Conservation (phyloP, 2,797 vertebrate species). For the Eulemur rubriventer region DNA sequence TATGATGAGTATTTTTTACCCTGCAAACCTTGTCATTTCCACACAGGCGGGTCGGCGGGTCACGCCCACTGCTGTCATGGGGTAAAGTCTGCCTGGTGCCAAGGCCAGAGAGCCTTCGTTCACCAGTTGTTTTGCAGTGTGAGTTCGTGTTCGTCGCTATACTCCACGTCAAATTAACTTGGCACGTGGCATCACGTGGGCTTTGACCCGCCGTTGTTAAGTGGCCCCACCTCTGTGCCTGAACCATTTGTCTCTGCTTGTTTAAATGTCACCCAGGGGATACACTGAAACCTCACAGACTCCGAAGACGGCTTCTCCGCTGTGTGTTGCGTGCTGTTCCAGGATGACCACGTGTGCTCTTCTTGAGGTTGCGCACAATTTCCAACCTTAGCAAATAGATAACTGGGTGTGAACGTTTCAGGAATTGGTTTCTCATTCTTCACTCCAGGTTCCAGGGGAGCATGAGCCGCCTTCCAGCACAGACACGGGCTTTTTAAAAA, state of each 20-base stretch:
- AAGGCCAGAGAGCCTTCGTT: background rate
- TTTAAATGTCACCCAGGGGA: background rate
- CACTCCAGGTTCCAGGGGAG: background rate
- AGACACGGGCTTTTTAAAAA: background rate
- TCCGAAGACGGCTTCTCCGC: background rate
- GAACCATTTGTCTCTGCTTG: background rate
- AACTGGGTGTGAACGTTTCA: no score
- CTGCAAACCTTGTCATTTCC: background rate
- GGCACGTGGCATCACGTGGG: accelerated
- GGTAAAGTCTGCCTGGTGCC: background rate
- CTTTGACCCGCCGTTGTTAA: background rate
- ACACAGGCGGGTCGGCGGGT: background rate
- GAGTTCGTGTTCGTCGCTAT: background rate
- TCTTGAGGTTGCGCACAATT: background rate
- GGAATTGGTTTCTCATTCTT: background rate
- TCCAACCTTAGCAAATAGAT: background rate
- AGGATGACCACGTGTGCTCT: background rate
- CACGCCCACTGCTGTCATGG: background rate
- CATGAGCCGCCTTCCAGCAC: background rate
- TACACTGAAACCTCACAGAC: background rate
- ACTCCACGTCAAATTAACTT: background rate
- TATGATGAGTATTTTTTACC: background rate
- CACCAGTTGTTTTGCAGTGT: background rate
- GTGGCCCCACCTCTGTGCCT: background rate
- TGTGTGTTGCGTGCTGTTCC: background rate